Percentiles rank a stretch among this genome's conserved stretches.
Conservation (phyloP, 2,113 vertebrate genomes). For the Zapus hudsonius region DNA sequence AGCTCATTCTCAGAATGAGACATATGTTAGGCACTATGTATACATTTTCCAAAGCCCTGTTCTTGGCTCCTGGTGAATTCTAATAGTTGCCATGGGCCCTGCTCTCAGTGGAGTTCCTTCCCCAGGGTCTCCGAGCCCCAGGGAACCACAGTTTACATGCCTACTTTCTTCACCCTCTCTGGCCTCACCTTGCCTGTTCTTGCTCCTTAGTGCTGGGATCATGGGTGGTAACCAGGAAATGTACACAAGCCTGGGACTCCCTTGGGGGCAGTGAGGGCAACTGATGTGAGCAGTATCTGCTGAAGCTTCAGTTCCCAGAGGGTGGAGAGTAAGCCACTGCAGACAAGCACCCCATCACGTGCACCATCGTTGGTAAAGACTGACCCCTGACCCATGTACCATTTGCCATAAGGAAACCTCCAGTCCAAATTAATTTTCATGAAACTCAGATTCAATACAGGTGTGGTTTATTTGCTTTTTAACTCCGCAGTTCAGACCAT, state of each 20-base stretch:
- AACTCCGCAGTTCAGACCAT: not conserved
- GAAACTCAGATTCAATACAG: constrained; percentile 5
- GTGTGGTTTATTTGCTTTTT: not conserved
- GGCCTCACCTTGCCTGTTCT: not conserved
- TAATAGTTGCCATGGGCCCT: not conserved
- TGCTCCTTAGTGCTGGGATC: not conserved
- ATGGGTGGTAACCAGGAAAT: not conserved
- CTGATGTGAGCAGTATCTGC: not conserved
- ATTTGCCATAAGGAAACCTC: not conserved
- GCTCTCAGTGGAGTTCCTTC: not conserved
- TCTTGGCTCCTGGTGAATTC: not conserved
- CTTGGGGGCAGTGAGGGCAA: too few species aligned
- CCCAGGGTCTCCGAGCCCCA: not conserved
- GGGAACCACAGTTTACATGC: not conserved
- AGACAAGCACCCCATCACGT: too few species aligned
- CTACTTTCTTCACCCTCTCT: not conserved
- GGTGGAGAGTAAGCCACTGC: not conserved
- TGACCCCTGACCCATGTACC: too few species aligned
- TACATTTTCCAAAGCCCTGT: not conserved
- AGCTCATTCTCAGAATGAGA: not conserved
- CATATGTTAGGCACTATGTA: not conserved
- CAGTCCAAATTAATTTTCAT: not conserved
- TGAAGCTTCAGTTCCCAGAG: not conserved
- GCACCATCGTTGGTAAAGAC: too few species aligned
- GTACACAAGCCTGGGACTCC: not conserved